Base-by-base conservation (phyloP, 2,888 invertebrate species). In the Coelogynopora nodosa region DNA sequence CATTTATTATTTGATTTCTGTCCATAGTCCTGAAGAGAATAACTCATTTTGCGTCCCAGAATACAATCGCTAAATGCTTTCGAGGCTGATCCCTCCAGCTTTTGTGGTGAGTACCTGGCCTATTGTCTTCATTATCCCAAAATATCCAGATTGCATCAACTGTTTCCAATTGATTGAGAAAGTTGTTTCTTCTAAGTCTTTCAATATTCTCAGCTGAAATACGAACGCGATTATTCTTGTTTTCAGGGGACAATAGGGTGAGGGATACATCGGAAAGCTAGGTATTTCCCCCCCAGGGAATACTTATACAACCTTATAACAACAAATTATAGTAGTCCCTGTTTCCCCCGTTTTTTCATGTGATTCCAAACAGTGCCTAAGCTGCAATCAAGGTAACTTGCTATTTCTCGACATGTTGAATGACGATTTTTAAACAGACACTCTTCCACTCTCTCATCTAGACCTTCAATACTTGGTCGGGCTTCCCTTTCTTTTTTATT, bases 21-120 rank as follows among this genome's bases (percentile, higher is more conserved):
- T 74, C 74, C 74, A 26, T 74, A 74, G 74, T 74, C 74, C 23
- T 74, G 74, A 74, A 74, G 74, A 74, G 74, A 74, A 74, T 74
- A 74, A 74, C 74, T 26, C 74, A 10, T 74, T 74, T 74, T 74
- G 74, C 27, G 74, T 74, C 23, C 74, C 74, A 74, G 74, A 74
- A 74, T 13, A 74, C 74, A 74, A 74, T 74, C 74, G 27, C 27
- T 74, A 23, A 74, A 74, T 74, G 74, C 27, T 74, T 74, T 74
- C 27, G 23, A 74, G 5, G 74, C 5, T 2, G 5, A 13, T 26
- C 74, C 74, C 74, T 74, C 74, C 74, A 74, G 74, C 27, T 74
- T 74, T 2, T 74, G 23, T 5, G 5, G 27, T 74, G 74, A 74
- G 74, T 74, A 74, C 74, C 74, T 49, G 27, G 74, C 5, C 27